These are phyloP conservation scores for Trimorus sp. DNA, from an alignment of 2,888 invertebrate species.

Conservation along the genomic window DNA sequence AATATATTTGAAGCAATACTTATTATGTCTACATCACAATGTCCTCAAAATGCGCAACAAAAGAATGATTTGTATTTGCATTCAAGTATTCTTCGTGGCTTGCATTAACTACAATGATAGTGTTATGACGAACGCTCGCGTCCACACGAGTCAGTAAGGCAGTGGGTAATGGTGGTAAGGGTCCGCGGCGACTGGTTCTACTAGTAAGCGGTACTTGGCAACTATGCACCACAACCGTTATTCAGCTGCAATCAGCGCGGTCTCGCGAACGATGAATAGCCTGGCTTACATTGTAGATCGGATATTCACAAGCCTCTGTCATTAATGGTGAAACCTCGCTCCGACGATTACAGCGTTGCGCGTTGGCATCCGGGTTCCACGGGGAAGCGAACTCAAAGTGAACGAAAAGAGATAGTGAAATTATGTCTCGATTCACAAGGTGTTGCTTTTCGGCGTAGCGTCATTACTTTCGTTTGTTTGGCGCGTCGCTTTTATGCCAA, in stretches of 20 bases:
- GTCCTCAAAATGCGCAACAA: too few relatives aligned
- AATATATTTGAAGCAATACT: too few relatives aligned
- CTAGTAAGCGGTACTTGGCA: slow-evolving; percentile 61
- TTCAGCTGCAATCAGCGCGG: slow-evolving; percentile 56
- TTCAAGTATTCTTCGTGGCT: too few relatives aligned
- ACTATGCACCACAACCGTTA: slow-evolving; percentile 61
- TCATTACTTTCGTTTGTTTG: slow-evolving; percentile 8
- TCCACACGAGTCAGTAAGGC: slow-evolving; percentile 55
- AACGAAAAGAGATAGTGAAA: slow-evolving; percentile 49
- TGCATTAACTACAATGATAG: slow-evolving; percentile 18
- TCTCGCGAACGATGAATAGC: slow-evolving; percentile 63
- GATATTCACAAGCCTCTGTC: slow-evolving; percentile 56
- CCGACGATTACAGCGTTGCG: slow-evolving; percentile 59
- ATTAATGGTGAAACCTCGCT: slow-evolving; percentile 65
- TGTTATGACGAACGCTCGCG: slow-evolving; percentile 41
- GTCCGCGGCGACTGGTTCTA: slow-evolving; percentile 44
- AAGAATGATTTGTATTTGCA: too few relatives aligned
- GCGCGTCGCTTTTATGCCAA: background rate
- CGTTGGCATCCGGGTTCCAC: slow-evolving; percentile 64
- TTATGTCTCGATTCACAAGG: slow-evolving; percentile 37
- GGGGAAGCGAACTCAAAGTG: slow-evolving; percentile 38
- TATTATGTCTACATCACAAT: too few relatives aligned
- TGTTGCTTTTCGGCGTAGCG: slow-evolving; percentile 19
- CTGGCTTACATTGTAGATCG: slow-evolving; percentile 48
- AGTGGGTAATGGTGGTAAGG: slow-evolving; percentile 64